Evolutionary conservation across 1,140 invertebrate genomes (phyloP).

Genomic region (Drosophila guanche): DNA sequence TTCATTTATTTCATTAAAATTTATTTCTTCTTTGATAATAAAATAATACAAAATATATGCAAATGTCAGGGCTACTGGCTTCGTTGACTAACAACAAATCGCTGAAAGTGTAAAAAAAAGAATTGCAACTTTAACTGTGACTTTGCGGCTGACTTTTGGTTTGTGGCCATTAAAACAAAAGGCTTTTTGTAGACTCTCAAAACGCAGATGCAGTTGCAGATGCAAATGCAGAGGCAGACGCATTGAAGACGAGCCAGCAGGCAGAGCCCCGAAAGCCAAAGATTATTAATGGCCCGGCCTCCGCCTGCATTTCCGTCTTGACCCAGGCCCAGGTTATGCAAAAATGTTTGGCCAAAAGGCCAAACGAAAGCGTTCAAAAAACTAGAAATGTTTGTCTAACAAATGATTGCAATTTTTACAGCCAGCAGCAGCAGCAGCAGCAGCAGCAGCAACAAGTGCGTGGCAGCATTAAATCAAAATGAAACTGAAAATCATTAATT

Average conservation of each 20-base stretch:
- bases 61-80: too few relatives aligned
- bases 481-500: conserved; percentile 58
- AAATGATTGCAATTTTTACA: conserved; percentile 72
- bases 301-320: conserved; percentile 78
- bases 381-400: conserved; percentile 75
- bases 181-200: conserved; percentile 18
- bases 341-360: conserved; percentile 76
- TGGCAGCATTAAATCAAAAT: conserved; percentile 64
- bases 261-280: conserved; percentile 41
- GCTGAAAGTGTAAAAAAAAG: neutral
- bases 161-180: conserved; percentile 60
- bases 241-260: conserved; percentile 60
- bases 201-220: too few relatives aligned
- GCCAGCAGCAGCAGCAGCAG: conserved; percentile 13
- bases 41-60: too few relatives aligned
- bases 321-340: conserved; percentile 78
- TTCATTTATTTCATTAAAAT: too few relatives aligned
- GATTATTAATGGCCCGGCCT: conserved; percentile 74
- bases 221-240: conserved; percentile 36
- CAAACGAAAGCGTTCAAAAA: conserved; percentile 74
- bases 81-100: neutral
- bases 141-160: conserved; percentile 13
- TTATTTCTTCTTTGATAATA: too few relatives aligned
- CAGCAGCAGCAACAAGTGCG: conserved; percentile 48
- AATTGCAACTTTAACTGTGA: conserved; percentile 9